phyloP scores from a whole-genome alignment of 2,797 vertebrate species.

The Parambassis ranga region DNA sequence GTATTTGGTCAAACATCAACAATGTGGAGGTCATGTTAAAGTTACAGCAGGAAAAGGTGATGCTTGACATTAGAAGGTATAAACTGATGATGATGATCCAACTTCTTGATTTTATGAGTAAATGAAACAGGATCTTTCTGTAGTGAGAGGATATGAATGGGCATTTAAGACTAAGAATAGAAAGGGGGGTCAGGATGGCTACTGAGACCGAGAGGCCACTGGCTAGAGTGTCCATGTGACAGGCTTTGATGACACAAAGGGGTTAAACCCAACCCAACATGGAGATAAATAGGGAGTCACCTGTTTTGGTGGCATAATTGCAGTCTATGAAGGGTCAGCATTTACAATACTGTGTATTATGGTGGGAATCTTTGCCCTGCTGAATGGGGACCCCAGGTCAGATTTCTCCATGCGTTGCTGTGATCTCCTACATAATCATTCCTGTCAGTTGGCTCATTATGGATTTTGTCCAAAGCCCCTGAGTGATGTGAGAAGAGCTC shows the following conservation, averaged over 20 bases:
- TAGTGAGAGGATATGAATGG: conserved; percentile 70
- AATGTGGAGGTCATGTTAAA: background rate
- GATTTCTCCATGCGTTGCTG: conserved; percentile 85
- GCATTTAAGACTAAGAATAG: conserved; percentile 77
- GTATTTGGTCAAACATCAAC: background rate
- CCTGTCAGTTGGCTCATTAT: conserved; percentile 93
- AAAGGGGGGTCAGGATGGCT: conserved; percentile 30
- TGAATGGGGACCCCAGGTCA: conserved; percentile 79
- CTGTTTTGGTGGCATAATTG: conserved; percentile 83
- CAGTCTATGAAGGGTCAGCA: conserved; percentile 76
- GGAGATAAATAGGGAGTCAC: conserved; percentile 78
- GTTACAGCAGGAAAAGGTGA: conserved; percentile 4
- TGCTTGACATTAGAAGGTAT: conserved; percentile 10
- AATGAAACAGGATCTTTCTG: conserved; percentile 68
- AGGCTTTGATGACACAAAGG: conserved; percentile 82
- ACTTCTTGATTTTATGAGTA: conserved; percentile 62
- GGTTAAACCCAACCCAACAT: conserved; percentile 78
- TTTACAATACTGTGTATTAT: conserved; percentile 85
- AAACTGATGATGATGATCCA: conserved; percentile 28
- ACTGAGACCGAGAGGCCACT: conserved; percentile 66
- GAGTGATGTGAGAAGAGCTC: conserved; percentile 88
- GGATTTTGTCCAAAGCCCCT: conserved; percentile 87
- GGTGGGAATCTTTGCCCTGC: conserved; percentile 86
- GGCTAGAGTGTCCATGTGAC: conserved; percentile 68
- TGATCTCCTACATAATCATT: conserved; percentile 87